phyloP scores from a whole-genome alignment of 2,797 vertebrate species.

The Acanthopagrus latus region DNA sequence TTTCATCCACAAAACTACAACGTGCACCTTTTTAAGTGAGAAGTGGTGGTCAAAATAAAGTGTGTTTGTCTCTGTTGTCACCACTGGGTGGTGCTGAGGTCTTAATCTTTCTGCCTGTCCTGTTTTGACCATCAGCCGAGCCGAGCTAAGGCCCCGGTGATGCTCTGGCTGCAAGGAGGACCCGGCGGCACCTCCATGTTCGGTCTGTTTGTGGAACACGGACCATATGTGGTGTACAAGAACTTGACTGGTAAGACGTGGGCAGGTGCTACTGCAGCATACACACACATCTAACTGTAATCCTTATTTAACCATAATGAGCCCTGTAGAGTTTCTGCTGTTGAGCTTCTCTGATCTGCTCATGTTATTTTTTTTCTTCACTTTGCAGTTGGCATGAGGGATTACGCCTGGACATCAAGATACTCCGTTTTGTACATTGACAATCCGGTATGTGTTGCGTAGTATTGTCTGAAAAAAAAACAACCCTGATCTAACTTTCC shows the following conservation, averaged over 20 bases:
- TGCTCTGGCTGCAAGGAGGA: conserved; percentile 93
- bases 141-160: conserved; percentile 82
- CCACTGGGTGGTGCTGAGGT: conserved; percentile 68
- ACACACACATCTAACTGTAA: not conserved
- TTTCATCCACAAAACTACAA: no score
- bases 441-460: conserved; percentile 82
- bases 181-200: conserved; percentile 92
- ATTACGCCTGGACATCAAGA: conserved; percentile 85
- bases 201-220: conserved; percentile 93
- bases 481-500: not conserved
- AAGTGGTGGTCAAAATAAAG: not conserved
- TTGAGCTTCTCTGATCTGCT: not conserved
- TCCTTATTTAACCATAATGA: not conserved
- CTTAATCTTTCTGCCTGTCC: not conserved
- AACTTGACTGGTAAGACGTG: conserved; percentile 87
- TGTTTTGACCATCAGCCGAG: conserved; percentile 65
- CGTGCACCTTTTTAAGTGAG: no score
- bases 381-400: conserved; percentile 82
- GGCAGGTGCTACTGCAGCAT: not conserved
- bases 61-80: not conserved
- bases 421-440: conserved; percentile 90
- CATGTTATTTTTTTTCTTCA: conserved; percentile 15
- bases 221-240: conserved; percentile 89
- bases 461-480: not conserved
- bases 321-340: not conserved